Percentiles rank a stretch among this genome's conserved stretches.
Conservation (phyloP, 2,113 vertebrate genomes). For the Gavia stellata region DNA sequence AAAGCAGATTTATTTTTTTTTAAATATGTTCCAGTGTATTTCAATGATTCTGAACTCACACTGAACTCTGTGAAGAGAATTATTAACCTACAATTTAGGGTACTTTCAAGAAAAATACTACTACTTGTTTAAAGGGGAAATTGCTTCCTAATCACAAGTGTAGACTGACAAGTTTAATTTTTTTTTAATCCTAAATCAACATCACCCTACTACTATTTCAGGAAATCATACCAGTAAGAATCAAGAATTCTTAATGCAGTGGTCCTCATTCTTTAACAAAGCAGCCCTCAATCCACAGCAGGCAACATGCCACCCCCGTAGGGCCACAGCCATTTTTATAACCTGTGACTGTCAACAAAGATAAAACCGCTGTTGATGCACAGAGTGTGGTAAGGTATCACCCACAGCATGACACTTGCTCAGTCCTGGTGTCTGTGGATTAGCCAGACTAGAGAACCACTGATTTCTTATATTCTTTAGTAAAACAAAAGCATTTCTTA, state of each 20-base stretch:
- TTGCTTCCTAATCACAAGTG: not conserved
- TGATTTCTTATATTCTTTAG: not conserved
- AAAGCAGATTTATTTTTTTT: not conserved
- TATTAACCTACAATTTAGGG: not conserved
- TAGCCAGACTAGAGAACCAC: not conserved
- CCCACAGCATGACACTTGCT: accelerated
- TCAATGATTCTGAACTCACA: not conserved
- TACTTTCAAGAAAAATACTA: not conserved
- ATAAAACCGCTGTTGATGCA: not conserved
- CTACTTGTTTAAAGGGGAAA: not conserved
- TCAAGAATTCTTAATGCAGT: not conserved
- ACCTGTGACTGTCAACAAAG: not conserved
- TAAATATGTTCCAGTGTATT: not conserved
- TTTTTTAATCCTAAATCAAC: not conserved
- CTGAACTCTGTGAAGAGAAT: not conserved
- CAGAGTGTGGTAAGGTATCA: accelerated
- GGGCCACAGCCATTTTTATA: not conserved
- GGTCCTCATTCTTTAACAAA: not conserved
- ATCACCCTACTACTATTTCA: not conserved
- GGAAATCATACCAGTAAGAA: not conserved
- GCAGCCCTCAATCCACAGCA: not conserved
- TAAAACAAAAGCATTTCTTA: constrained; percentile 42
- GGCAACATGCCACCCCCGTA: not conserved
- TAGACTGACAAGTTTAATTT: not conserved
- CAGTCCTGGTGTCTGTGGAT: not conserved